phyloP scores from a whole-genome alignment of 2,797 vertebrate genomes.

The Monodelphis domestica region DNA sequence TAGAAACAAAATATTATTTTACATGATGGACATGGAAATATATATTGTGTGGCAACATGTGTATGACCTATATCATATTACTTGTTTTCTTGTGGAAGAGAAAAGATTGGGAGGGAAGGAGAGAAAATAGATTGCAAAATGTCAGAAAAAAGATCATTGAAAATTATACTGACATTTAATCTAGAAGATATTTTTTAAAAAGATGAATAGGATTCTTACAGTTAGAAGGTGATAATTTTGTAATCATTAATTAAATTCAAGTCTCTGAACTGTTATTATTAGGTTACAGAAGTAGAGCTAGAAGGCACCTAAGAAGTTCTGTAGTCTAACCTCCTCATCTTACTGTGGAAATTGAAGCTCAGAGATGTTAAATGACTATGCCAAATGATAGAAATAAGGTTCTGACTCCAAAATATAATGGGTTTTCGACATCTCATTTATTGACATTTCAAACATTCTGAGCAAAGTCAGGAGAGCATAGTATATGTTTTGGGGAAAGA shows the following conservation, averaged over 20 bases:
- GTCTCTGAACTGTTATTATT: not conserved
- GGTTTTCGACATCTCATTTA: not conserved
- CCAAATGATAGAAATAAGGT: not conserved
- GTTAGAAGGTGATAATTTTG: not conserved
- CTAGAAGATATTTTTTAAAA: no score
- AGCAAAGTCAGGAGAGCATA: not conserved
- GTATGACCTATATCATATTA: no score
- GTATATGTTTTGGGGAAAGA: not conserved
- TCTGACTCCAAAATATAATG: not conserved
- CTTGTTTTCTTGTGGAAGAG: no score
- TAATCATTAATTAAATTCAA: not conserved
- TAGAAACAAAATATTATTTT: no score
- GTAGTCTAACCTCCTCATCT: not conserved
- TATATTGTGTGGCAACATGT: no score
- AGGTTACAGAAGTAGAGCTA: not conserved
- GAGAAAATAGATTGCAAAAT: no score
- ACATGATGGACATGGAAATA: no score
- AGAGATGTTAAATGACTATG: not conserved
- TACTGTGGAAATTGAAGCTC: not conserved
- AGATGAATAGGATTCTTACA: not conserved
- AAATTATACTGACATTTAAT: no score
- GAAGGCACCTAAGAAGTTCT: not conserved
- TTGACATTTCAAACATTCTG: not conserved
- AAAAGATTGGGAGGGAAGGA: no score
- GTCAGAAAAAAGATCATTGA: no score